These are phyloP conservation scores for Poecilus cupreus DNA, from an alignment of 2,888 invertebrate genomes.

Conservation along the genomic window DNA sequence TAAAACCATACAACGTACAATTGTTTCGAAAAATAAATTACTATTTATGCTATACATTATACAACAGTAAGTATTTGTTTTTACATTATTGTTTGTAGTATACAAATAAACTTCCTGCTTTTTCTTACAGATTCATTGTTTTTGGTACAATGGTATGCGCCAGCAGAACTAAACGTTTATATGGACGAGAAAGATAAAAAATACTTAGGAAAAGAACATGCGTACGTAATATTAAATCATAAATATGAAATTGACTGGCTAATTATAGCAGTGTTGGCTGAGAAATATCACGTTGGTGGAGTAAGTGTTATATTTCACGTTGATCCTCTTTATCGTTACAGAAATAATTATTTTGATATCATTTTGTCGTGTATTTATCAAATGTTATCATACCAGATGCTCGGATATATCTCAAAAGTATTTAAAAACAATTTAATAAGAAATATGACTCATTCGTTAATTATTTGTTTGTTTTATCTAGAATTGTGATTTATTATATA, in stretches of 20 bases:
- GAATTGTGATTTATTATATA: too few relatives aligned
- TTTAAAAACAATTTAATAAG: too few relatives aligned
- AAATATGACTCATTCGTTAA: too few relatives aligned
- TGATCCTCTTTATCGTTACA: too few relatives aligned
- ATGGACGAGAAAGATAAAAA: conserved; percentile 84
- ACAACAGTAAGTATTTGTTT: conserved; percentile 89
- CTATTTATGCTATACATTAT: conserved; percentile 87
- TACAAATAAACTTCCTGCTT: not conserved
- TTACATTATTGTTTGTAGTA: not conserved
- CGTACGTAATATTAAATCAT: conserved; percentile 90
- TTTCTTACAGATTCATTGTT: conserved; percentile 85
- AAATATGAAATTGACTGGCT: conserved; percentile 95
- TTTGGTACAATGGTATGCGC: conserved; percentile 92
- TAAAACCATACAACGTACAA: conserved; percentile 84
- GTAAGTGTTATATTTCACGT: too few relatives aligned
- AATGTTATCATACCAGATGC: too few relatives aligned
- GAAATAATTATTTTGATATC: too few relatives aligned
- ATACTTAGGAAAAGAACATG: conserved; percentile 88
- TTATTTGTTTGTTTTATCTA: too few relatives aligned
- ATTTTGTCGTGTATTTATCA: too few relatives aligned
- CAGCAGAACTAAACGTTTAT: conserved; percentile 81
- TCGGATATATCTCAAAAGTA: too few relatives aligned
- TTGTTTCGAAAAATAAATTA: conserved; percentile 86
- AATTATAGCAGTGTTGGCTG: conserved; percentile 89
- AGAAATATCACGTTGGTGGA: conserved; percentile 84